Conservation (phyloP, 1,140 invertebrate species). For the Nasonia longicornis region DNA sequence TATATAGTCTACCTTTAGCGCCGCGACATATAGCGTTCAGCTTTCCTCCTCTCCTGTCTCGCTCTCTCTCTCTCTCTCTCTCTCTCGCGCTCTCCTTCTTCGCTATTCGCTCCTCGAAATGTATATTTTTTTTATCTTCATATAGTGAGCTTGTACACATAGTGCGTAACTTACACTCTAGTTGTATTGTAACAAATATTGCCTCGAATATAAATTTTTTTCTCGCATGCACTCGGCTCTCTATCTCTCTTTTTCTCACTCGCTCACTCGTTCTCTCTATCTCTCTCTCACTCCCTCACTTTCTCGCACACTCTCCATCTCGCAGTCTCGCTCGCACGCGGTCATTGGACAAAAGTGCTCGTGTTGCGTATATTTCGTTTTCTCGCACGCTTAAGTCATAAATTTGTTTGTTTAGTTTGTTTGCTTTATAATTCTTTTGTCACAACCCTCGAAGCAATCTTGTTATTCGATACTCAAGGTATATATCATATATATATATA, state of each 20-base stretch:
- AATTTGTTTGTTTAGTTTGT: conserved; percentile 49
- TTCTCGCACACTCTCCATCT: conserved; percentile 1
- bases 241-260: conserved; percentile 40
- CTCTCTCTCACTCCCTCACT: conserved; percentile 24
- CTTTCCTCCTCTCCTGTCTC: neutral
- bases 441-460: conserved; percentile 38
- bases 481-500: neutral
- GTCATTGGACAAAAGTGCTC: conserved; percentile 53
- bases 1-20: conserved; percentile 10
- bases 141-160: conserved; percentile 48
- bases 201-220: conserved; percentile 67
- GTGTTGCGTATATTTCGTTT: conserved; percentile 46
- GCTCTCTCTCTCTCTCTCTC: neutral
- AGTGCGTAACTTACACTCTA: conserved; percentile 58
- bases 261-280: conserved; percentile 37
- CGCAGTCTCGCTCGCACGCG: conserved; percentile 36
- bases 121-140: conserved; percentile 1
- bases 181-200: conserved; percentile 67
- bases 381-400: conserved; percentile 48
- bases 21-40: neutral
- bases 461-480: conserved; percentile 17
- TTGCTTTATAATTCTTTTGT: conserved; percentile 25
- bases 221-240: conserved; percentile 27
- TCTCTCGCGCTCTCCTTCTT: conserved; percentile 6
- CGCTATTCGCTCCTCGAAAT: conserved; percentile 17